Conservation (phyloP, 2,888 invertebrate genomes). For the Smittia sp. region DNA sequence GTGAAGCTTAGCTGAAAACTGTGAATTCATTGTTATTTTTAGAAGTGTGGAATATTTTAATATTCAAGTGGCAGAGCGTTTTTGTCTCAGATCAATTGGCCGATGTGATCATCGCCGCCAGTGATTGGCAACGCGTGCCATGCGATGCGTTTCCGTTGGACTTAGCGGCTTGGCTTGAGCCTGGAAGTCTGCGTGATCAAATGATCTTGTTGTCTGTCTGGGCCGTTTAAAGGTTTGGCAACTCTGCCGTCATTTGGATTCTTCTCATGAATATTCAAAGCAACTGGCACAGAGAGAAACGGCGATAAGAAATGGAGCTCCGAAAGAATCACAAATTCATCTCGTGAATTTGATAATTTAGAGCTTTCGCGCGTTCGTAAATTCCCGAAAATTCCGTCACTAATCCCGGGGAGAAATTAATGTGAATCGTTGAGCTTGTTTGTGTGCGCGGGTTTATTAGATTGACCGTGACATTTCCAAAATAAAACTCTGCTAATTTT, state of each 20-base stretch:
- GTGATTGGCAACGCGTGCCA: no score
- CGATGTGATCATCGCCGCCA: not conserved
- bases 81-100: not conserved
- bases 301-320: not conserved
- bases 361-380: not conserved
- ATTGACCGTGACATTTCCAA: slow-evolving; percentile 41
- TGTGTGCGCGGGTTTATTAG: slow-evolving; percentile 31
- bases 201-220: no score
- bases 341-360: not conserved
- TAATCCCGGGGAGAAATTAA: slow-evolving; percentile 1
- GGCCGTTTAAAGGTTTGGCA: no score
- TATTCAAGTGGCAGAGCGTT: slow-evolving; percentile 17
- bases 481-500: slow-evolving; percentile 9
- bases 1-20: slow-evolving; percentile 1
- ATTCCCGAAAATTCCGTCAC: not conserved
- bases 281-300: no score
- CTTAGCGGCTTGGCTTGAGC: no score
- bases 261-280: no score
- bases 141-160: no score
- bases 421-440: not conserved
- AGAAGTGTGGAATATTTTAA: slow-evolving; percentile 1
- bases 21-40: slow-evolving; percentile 33
- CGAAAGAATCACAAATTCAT: not conserved
- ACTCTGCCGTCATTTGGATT: no score
- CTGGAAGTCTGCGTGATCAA: no score